Conservation (phyloP, 2,888 invertebrate species). For the Drosophila tanythrix region DNA sequence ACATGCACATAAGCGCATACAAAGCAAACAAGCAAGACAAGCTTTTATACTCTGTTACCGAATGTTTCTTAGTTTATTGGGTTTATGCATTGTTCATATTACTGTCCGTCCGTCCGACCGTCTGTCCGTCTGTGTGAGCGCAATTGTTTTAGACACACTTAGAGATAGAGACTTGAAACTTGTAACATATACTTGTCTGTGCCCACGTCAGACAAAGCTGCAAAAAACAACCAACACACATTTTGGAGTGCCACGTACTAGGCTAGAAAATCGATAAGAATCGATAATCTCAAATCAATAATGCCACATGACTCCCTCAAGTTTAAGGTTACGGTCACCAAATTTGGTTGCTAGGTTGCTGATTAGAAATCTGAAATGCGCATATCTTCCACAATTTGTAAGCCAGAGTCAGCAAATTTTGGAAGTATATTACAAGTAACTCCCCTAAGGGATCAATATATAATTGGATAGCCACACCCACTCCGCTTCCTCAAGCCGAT, state of each 20-base stretch:
- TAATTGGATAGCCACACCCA: background rate
- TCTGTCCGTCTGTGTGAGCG: background rate
- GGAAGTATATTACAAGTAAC: background rate
- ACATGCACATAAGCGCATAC: slow-evolving; percentile 8
- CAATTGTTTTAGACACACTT: background rate
- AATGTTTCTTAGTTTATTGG: background rate
- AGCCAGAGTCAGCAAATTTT: background rate
- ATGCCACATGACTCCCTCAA: background rate
- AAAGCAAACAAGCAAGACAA: slow-evolving; percentile 25
- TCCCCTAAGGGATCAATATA: background rate
- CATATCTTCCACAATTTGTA: background rate
- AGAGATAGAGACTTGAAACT: background rate
- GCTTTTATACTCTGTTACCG: background rate
- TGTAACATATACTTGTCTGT: background rate
- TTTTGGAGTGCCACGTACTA: background rate
- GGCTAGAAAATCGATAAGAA: background rate
- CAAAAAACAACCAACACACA: background rate
- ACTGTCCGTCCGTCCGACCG: background rate
- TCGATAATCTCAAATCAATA: background rate
- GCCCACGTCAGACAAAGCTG: background rate
- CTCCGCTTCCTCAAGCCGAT: background rate
- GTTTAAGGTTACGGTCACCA: background rate
- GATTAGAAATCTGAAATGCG: background rate
- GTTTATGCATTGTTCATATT: background rate
- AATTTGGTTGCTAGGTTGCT: background rate